These are phyloP conservation scores for Microcebus murinus DNA, from an alignment of 2,113 vertebrate genomes.

Conservation along the genomic window DNA sequence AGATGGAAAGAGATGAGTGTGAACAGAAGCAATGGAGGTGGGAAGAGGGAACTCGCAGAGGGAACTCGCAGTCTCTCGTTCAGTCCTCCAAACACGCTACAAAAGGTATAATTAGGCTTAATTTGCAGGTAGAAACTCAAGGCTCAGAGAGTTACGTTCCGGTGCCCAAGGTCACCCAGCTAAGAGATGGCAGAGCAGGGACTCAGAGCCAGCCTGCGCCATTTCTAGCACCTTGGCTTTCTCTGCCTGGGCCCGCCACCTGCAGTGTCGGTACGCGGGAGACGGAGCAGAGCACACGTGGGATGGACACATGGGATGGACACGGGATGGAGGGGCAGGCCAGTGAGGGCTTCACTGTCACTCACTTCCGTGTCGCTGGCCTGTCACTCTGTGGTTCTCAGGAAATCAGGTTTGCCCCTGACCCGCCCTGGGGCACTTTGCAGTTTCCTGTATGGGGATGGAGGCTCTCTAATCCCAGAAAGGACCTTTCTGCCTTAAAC, in stretches of 20 bases:
- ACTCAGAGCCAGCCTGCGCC: not conserved
- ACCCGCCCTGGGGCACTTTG: not conserved
- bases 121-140: not conserved
- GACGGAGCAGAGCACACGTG: not conserved
- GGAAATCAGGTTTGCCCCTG: not conserved
- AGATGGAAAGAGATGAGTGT: not conserved
- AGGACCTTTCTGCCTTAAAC: not conserved
- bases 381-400: not conserved
- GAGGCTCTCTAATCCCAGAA: not conserved
- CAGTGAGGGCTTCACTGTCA: fast-evolving
- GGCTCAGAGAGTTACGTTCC: not conserved
- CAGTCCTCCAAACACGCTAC: not conserved
- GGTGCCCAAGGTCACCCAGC: not conserved
- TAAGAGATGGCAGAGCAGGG: not conserved
- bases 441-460: not conserved
- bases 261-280: not conserved
- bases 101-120: not conserved
- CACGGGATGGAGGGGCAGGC: not conserved
- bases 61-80: not conserved
- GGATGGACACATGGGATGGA: fast-evolving
- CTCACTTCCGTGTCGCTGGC: no score
- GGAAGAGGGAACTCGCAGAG: not conserved
- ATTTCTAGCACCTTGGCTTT: not conserved
- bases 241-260: not conserved
- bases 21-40: not conserved